phyloP scores from a whole-genome alignment of 2,888 invertebrate genomes.

The Scaptomyza caliginosa region DNA sequence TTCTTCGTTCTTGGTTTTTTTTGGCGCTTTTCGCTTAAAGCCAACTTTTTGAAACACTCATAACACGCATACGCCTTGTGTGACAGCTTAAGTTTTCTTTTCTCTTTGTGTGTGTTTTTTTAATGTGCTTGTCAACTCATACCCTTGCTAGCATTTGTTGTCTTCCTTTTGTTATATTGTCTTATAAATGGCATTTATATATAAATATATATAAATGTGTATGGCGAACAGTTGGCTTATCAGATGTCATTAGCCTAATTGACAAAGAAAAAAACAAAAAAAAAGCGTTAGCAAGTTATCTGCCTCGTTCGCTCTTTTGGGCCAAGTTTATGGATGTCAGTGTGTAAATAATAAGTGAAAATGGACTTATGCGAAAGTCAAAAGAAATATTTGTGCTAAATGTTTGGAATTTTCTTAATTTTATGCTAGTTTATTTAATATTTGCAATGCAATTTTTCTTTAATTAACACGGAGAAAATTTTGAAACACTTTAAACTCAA shows the following conservation, averaged over 20 bases:
- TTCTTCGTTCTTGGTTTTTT: background rate
- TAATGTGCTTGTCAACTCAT: constrained; percentile 19
- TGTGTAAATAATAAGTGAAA: constrained; percentile 11
- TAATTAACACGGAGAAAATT: background rate
- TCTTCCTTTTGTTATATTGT: constrained; percentile 40
- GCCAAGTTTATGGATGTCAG: constrained; percentile 20
- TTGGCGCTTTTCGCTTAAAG: constrained; percentile 4
- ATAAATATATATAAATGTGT: background rate
- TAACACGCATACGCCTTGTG: constrained; percentile 64
- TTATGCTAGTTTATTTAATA: background rate
- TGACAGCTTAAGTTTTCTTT: constrained; percentile 26
- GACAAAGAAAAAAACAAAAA: constrained; percentile 15
- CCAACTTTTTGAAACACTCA: constrained; percentile 19
- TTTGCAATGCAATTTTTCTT: background rate
- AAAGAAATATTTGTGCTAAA: background rate
- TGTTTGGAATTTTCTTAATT: background rate
- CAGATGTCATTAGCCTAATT: constrained; percentile 55
- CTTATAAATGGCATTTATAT: constrained; percentile 6
- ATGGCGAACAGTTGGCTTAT: constrained; percentile 30
- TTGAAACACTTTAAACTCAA: too few species aligned
- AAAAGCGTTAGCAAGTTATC: constrained; percentile 30
- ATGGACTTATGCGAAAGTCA: background rate
- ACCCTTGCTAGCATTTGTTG: constrained; percentile 34
- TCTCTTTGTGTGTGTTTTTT: too few species aligned
- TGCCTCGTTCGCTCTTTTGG: background rate